Evolutionary conservation across 2,797 vertebrate species (phyloP), one percentile per base, ranked within the genome.

Genomic region (Aldrovandia affinis): DNA sequence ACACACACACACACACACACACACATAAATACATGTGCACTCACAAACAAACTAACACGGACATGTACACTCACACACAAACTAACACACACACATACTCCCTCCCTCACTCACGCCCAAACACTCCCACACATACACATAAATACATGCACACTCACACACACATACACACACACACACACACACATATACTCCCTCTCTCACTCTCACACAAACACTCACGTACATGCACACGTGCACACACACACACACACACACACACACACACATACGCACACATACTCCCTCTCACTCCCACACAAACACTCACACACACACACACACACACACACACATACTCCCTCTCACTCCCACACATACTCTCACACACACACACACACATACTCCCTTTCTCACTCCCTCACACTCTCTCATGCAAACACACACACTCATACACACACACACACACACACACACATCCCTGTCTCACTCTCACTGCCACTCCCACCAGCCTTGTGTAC

Each of bases 21-120:
- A 22, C 57, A 15, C 28, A n/a, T n/a, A n/a, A n/a, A n/a, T 88
- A 50, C 92, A 92, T 78, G 85, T 90, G 88, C 84, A 14, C 61
- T 36, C 20, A 52, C 50, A 44, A 30, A 47, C 81, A 78, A 50
- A 87, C 86, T 25, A 63, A 86, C 86, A 86, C 85, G 87, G 81
- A 80, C 83, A 83, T 83, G 44, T 87, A 83, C 84, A 68, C 61
- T 30, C 65, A 84, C 54, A 59, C 81, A 73, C 39, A 85, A 75
- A 78, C 78, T n/a, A n/a, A 83, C 65, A 78, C 73, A 25, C 90
- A 88, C 84, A 10, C 15, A 57, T 15, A 55, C 25, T n/a, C n/a
- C n/a, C n/a, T 18, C 54, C 22, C 80, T 77, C 50, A 87, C 86
- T 22, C 75, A 86, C 86, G 86, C 86, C n/a, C n/a, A n/a, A n/a